Evolutionary conservation across 2,797 vertebrate species (phyloP).

Genomic region (Hydrolagus colliei): DNA sequence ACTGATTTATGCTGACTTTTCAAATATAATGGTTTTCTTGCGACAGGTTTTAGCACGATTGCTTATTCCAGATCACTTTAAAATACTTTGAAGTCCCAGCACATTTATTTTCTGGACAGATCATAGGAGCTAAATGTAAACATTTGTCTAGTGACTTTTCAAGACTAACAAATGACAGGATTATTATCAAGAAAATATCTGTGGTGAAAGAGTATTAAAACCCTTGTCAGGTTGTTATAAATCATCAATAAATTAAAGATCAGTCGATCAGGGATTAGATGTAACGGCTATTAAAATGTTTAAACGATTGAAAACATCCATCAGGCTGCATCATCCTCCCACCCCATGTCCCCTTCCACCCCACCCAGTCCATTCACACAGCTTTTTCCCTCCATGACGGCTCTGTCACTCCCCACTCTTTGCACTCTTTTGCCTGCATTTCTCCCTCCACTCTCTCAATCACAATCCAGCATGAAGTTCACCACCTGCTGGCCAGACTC

Average conservation of each 20-base stretch:
- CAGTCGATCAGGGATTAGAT: background rate
- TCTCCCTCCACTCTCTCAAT: too few relatives aligned
- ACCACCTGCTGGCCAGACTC: too few relatives aligned
- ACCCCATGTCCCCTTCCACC: too few relatives aligned
- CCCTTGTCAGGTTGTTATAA: background rate
- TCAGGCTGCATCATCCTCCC: too few relatives aligned
- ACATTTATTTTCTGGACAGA: slow-evolving; percentile 21
- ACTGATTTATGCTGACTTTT: background rate
- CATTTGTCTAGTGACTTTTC: slow-evolving; percentile 22
- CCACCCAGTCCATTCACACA: too few relatives aligned
- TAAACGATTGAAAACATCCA: background rate
- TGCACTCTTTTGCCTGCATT: too few relatives aligned
- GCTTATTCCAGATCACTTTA: slow-evolving; percentile 8
- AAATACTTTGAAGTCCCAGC: slow-evolving; percentile 1
- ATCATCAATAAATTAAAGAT: background rate
- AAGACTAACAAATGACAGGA: slow-evolving; percentile 7
- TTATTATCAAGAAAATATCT: slow-evolving; percentile 24
- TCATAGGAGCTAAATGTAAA: slow-evolving; percentile 1
- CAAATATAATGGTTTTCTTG: background rate
- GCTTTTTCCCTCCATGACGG: too few relatives aligned
- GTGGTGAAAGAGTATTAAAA: background rate
- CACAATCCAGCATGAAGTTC: too few relatives aligned
- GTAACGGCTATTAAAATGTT: background rate
- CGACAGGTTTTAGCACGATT: background rate
- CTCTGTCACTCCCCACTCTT: too few relatives aligned